Conservation (phyloP, 2,113 vertebrate species). For the Tragulus kanchil region DNA sequence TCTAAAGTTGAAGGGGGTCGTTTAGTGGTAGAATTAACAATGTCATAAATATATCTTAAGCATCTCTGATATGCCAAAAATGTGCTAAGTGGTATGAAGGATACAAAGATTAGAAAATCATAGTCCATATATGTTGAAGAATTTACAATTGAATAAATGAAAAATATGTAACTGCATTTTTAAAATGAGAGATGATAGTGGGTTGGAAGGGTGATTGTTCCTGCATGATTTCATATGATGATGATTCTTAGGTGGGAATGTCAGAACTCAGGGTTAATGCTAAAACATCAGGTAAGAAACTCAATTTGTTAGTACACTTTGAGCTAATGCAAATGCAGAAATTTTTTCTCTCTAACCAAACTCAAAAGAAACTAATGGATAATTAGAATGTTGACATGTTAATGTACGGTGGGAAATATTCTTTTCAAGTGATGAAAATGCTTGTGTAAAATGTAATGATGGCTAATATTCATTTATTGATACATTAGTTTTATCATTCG, state of each 20-base stretch:
- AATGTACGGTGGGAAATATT: not conserved
- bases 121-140: not conserved
- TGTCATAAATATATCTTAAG: not conserved
- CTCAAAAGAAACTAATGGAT: not conserved
- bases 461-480: not conserved
- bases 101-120: not conserved
- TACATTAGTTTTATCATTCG: slow-evolving; percentile 16
- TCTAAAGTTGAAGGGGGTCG: not conserved
- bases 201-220: not conserved
- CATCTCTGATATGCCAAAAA: not conserved
- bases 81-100: not conserved
- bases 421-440: slow-evolving; percentile 31
- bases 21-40: not conserved
- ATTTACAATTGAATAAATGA: not conserved
- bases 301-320: not conserved
- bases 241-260: not conserved
- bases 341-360: not conserved
- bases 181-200: not conserved
- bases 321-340: not conserved
- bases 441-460: not conserved
- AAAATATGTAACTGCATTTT: not conserved
- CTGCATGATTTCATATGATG: not conserved
- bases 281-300: not conserved
- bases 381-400: not conserved
- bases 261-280: not conserved